Conservation (phyloP, 2,888 invertebrate genomes). For the Nyleta sp. region DNA sequence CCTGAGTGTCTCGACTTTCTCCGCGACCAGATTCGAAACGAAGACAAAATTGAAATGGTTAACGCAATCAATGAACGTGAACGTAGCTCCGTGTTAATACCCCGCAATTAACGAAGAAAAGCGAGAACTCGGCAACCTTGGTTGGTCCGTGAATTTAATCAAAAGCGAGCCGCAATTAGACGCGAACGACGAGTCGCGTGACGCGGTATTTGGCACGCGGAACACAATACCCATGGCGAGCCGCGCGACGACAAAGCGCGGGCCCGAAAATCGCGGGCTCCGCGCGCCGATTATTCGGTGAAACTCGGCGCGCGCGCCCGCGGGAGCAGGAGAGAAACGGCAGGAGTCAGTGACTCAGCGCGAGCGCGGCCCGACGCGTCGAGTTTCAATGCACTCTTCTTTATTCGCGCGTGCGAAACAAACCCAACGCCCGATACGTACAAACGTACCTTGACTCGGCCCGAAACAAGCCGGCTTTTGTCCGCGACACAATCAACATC, state of each 20-base stretch:
- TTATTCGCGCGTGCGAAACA: slow-evolving; percentile 43
- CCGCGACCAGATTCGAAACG: not conserved
- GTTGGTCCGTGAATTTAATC: slow-evolving; percentile 29
- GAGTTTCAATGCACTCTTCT: slow-evolving; percentile 40
- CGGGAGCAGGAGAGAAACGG: slow-evolving; percentile 22
- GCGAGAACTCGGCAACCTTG: slow-evolving; percentile 18
- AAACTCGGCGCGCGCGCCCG: slow-evolving; percentile 33
- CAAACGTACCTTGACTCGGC: slow-evolving; percentile 30
- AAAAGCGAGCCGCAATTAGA: slow-evolving; percentile 39
- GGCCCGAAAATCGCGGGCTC: slow-evolving; percentile 25
- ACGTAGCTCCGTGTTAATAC: not conserved
- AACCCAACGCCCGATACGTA: slow-evolving; percentile 17
- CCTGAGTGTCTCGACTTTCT: not conserved
- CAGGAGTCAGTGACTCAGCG: slow-evolving; percentile 53
- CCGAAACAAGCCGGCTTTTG: slow-evolving; percentile 26
- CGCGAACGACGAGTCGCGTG: slow-evolving; percentile 44
- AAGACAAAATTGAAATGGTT: slow-evolving; percentile 2
- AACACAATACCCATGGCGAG: slow-evolving; percentile 54
- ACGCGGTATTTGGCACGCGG: slow-evolving; percentile 52
- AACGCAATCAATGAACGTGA: slow-evolving; percentile 8
- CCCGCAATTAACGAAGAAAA: slow-evolving; percentile 20
- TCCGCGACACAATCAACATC: too few species aligned
- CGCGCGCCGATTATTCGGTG: slow-evolving; percentile 43
- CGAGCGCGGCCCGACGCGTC: slow-evolving; percentile 29
- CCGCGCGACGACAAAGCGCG: slow-evolving; percentile 41